These are phyloP conservation scores for Agriotes lineatus DNA, from an alignment of 2,888 invertebrate species.

Conservation along the genomic window DNA sequence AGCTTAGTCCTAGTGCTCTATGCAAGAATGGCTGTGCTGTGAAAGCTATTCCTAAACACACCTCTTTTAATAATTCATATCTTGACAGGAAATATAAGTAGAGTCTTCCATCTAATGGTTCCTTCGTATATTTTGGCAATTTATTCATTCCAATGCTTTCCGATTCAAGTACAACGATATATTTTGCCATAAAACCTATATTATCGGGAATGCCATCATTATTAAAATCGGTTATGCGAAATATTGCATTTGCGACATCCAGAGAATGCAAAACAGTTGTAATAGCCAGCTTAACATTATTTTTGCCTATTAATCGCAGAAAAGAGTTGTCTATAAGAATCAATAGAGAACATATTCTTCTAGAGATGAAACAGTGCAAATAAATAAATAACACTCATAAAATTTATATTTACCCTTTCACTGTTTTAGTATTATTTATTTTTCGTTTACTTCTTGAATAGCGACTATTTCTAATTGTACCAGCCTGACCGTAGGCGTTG, in stretches of 20 bases:
- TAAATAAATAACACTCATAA: no score
- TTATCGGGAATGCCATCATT: slow-evolving; percentile 70
- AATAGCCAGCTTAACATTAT: slow-evolving; percentile 66
- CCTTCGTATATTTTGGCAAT: slow-evolving; percentile 59
- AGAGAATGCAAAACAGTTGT: slow-evolving; percentile 67
- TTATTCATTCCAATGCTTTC: slow-evolving; percentile 65
- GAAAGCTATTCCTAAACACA: slow-evolving; percentile 69
- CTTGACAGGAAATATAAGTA: slow-evolving; percentile 67
- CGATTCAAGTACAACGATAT: slow-evolving; percentile 67
- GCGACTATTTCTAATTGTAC: background rate
- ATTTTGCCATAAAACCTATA: slow-evolving; percentile 69
- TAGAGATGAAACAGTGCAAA: slow-evolving; percentile 44
- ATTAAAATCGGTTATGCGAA: slow-evolving; percentile 70
- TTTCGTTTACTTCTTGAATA: no score
- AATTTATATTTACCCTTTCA: background rate
- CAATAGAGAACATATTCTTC: slow-evolving; percentile 65
- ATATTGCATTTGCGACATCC: slow-evolving; percentile 69
- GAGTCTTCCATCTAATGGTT: slow-evolving; percentile 63
- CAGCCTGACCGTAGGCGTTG: background rate
- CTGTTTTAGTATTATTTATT: no score
- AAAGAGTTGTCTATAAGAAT: slow-evolving; percentile 69
- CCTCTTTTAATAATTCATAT: slow-evolving; percentile 66
- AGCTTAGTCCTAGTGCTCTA: slow-evolving; percentile 62
- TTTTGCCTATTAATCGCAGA: slow-evolving; percentile 66
- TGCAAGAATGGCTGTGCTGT: slow-evolving; percentile 69